Conservation (phyloP, 2,797 vertebrate genomes). For the Eleutherodactylus coqui region DNA sequence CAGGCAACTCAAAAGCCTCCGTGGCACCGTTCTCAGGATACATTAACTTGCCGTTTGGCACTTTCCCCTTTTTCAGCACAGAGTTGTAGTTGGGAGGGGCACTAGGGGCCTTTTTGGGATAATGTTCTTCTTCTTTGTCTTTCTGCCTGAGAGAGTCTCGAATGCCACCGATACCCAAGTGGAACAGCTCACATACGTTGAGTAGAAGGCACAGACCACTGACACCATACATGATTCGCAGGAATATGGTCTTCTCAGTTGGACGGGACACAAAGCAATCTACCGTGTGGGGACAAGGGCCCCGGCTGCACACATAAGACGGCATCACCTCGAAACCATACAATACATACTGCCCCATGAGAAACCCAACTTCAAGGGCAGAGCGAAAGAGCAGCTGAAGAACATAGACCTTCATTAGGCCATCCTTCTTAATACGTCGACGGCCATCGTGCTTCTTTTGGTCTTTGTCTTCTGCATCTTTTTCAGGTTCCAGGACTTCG, state of each 20-base stretch:
- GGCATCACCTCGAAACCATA: conserved; percentile 85
- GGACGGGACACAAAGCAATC: conserved; percentile 92
- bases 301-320: conserved; percentile 82
- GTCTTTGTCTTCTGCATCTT: conserved; percentile 71
- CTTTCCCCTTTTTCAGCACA: conserved; percentile 75
- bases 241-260: conserved; percentile 90
- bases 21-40: conserved; percentile 72
- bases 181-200: conserved; percentile 83
- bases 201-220: conserved; percentile 85
- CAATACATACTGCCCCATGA: conserved; percentile 86
- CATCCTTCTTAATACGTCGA: conserved; percentile 83
- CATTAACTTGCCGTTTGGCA: conserved; percentile 70
- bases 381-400: conserved; percentile 84
- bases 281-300: conserved; percentile 85
- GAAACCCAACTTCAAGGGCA: conserved; percentile 81
- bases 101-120: conserved; percentile 74
- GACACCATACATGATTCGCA: conserved; percentile 87
- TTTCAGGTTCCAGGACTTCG: conserved; percentile 83
- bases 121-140: conserved; percentile 65
- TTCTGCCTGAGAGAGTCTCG: conserved; percentile 77
- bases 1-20: conserved; percentile 70
- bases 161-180: conserved; percentile 81
- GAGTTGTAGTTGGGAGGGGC: conserved; percentile 84
- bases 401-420: conserved; percentile 88
- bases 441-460: conserved; percentile 82